phyloP scores from a whole-genome alignment of 2,888 invertebrate genomes.

The Pegoplata infirma region DNA sequence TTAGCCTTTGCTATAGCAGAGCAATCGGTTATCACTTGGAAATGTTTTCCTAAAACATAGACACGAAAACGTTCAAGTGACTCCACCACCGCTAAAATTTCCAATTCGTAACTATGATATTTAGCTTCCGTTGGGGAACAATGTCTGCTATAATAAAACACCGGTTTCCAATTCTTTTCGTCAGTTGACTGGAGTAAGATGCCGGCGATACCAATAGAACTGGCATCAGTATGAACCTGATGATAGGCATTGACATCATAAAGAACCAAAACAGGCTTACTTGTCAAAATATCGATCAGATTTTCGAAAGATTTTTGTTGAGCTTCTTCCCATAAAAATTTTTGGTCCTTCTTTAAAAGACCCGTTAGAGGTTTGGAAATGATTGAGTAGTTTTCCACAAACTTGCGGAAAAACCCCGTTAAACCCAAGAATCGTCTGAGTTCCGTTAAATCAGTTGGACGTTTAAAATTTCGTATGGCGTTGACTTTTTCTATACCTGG shows the following conservation, averaged over 20 bases:
- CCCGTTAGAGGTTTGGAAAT: constrained; percentile 50
- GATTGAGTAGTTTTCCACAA: constrained; percentile 37
- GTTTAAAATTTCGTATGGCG: constrained; percentile 10
- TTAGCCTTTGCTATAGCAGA: constrained; percentile 6
- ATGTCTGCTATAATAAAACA: constrained; percentile 23
- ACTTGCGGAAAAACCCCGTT: constrained; percentile 57
- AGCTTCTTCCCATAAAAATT: constrained; percentile 16
- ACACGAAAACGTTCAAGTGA: constrained; percentile 27
- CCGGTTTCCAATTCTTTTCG: neutral
- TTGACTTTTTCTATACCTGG: neutral
- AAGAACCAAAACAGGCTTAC: neutral
- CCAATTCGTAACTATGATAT: constrained; percentile 32
- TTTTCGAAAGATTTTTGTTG: constrained; percentile 27
- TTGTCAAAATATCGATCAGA: neutral
- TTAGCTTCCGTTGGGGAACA: constrained; percentile 16
- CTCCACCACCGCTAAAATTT: constrained; percentile 25
- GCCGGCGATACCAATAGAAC: neutral
- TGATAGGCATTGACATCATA: constrained; percentile 5
- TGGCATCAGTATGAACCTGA: constrained; percentile 6
- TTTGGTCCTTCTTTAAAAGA: neutral
- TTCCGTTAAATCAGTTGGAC: constrained; percentile 33
- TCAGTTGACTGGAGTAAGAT: constrained; percentile 5
- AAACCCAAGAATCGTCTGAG: constrained; percentile 49
- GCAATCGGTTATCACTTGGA: neutral
- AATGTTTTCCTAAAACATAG: constrained; percentile 22